Evolutionary conservation across 2,888 invertebrate species (phyloP), one percentile per base, ranked within the genome.

Genomic region (Diaphora mendica): DNA sequence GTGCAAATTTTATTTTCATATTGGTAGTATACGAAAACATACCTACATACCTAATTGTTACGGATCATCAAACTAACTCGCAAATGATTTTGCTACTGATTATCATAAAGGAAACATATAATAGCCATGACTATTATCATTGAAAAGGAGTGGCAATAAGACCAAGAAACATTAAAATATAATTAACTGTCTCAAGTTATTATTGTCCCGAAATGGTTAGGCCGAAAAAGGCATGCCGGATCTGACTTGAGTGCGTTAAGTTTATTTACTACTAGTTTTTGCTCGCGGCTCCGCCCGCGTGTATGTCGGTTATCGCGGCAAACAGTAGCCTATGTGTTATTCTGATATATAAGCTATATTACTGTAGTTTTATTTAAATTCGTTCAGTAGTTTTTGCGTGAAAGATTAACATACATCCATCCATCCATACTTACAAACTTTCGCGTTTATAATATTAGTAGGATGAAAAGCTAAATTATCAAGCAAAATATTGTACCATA

Each of bases 91-190:
- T n/a, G 72, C 77, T 73, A 70, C 15, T 65, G 44, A 71, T 48
- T 23, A 70, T 79, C 79, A 64, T 74, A 76, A 77, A 80, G 80
- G 83, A 82, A 82, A 84, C 79, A 69, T 71, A 71, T 79, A 82
- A 79, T 76, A 68, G 72, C 72, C 73, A 72, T 73, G 68, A 64
- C 81, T 78, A 84, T 86, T 86, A 81, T 86, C 59, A 75, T 59
- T 39, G 35, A 26, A 59, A 71, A 77, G 84, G 87, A 55, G 82
- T 71, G 83, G 77, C 80, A 65, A 59, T 74, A 72, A 42, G 70
- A 77, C 72, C 70, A 51, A 55, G 66, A 72, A 76, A 80, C 75
- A 82, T 76, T 74, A 70, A 71, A 76, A 79, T 72, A 73, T 72
- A 70, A 77, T 70, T 76, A 42, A 55, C 73, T 48, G 44, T 68